Conservation (phyloP, 2,113 vertebrate genomes). For the Cyrtonyx montezumae region DNA sequence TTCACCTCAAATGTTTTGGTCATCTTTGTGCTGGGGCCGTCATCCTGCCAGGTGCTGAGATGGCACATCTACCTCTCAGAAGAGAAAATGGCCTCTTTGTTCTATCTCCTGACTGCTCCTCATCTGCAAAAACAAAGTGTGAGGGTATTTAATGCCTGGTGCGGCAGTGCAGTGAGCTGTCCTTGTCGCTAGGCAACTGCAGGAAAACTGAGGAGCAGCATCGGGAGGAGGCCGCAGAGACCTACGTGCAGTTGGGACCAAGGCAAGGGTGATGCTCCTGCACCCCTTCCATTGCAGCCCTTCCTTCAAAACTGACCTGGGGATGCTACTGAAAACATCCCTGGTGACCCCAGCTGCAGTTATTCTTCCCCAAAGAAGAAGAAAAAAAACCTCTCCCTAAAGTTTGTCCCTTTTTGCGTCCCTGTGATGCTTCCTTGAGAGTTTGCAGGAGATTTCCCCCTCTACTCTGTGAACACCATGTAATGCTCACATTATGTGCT, state of each 20-base stretch:
- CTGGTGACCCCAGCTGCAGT: not conserved
- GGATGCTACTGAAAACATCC: not conserved
- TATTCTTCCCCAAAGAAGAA: not conserved
- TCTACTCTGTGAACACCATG: not conserved
- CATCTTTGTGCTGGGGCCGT: fast-evolving
- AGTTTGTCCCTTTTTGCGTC: not conserved
- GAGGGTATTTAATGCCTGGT: not conserved
- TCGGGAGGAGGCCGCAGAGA: fast-evolving
- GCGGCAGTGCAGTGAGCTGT: not conserved
- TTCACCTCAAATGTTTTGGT: not conserved
- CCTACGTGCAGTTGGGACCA: not conserved
- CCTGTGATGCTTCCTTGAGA: not conserved
- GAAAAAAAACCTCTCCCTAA: not conserved
- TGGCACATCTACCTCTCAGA: not conserved
- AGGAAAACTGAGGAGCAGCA: not conserved
- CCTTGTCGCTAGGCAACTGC: not conserved
- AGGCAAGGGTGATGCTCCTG: not conserved
- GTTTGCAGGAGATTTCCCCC: not conserved
- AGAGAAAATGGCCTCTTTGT: not conserved
- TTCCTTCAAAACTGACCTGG: not conserved
- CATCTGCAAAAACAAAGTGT: not conserved
- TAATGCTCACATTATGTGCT: not conserved
- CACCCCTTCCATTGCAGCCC: not conserved
- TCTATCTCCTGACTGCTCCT: not conserved
- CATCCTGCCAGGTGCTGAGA: not conserved